These are phyloP conservation scores for Mastigias papua DNA, from an alignment of 30 jellyfish, hydroid and myxozoan genomes.

Conservation along the genomic window DNA sequence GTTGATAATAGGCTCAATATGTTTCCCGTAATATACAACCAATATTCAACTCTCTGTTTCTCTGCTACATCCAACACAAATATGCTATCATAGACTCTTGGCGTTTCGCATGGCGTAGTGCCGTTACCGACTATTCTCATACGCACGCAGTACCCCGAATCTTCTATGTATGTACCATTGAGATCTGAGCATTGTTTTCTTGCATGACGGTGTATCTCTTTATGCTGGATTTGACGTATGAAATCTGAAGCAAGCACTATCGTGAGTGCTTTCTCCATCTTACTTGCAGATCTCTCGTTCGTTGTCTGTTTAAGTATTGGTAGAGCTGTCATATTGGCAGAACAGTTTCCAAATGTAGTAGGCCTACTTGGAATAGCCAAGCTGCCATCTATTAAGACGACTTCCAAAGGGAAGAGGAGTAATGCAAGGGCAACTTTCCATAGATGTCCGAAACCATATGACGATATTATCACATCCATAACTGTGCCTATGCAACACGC, in stretches of 20 bases:
- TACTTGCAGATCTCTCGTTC: no score
- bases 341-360: neutral
- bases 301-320: neutral
- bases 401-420: neutral
- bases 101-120: neutral
- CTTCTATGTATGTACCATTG: slow-evolving; percentile 30
- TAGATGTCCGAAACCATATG: no score
- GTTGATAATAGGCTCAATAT: slow-evolving; percentile 27
- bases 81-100: neutral
- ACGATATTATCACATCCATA: no score
- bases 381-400: neutral
- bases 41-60: neutral
- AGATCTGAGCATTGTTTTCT: slow-evolving; percentile 17
- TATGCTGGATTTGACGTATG: slow-evolving; percentile 1
- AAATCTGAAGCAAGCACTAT: slow-evolving; percentile 50
- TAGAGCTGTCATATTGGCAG: neutral
- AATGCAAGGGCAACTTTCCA: neutral
- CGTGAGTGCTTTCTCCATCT: slow-evolving; percentile 1
- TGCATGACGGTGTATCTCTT: neutral
- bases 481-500: no score
- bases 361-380: no score
- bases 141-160: slow-evolving; percentile 5
- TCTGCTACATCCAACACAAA: neutral
- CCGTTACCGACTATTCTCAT: neutral
- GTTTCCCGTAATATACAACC: slow-evolving; percentile 23